Percentiles rank a stretch among this genome's conserved stretches.
Conservation (phyloP, 2,113 vertebrate species). For the Rynchops niger region DNA sequence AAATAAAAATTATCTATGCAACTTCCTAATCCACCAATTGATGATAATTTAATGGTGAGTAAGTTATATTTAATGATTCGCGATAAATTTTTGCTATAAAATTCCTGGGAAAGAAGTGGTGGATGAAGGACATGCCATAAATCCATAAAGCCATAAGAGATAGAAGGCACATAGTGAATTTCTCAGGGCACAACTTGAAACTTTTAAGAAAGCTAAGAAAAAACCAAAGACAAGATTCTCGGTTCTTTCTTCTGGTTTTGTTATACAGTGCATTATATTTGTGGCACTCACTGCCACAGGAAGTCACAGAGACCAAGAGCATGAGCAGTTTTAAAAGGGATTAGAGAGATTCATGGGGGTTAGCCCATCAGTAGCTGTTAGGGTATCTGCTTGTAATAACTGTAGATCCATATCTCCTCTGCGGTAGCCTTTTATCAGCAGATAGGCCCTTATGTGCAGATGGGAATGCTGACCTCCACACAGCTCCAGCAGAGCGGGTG, state of each 20-base stretch:
- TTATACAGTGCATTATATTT: neutral
- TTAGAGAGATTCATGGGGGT: neutral
- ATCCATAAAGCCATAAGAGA: accelerated
- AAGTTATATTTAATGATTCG: neutral
- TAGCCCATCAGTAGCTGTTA: neutral
- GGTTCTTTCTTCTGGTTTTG: neutral
- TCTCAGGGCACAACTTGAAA: neutral
- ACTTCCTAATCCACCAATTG: neutral
- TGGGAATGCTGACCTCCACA: neutral
- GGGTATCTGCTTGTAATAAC: neutral
- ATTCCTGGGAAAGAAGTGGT: neutral
- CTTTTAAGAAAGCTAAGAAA: neutral
- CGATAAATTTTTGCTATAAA: neutral
- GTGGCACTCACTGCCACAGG: neutral
- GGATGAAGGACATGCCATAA: neutral
- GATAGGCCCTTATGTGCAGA: neutral
- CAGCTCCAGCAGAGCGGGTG: neutral
- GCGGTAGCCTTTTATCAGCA: neutral
- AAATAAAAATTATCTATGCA: neutral
- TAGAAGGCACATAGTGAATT: neutral
- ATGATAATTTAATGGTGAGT: neutral
- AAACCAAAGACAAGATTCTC: accelerated
- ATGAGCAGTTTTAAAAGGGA: neutral
- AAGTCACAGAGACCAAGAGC: neutral
- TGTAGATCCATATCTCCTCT: neutral